Evolutionary conservation across 53 echinoderm and acorn worm genomes (phyloP).

Genomic region (Stichopus horrens): DNA sequence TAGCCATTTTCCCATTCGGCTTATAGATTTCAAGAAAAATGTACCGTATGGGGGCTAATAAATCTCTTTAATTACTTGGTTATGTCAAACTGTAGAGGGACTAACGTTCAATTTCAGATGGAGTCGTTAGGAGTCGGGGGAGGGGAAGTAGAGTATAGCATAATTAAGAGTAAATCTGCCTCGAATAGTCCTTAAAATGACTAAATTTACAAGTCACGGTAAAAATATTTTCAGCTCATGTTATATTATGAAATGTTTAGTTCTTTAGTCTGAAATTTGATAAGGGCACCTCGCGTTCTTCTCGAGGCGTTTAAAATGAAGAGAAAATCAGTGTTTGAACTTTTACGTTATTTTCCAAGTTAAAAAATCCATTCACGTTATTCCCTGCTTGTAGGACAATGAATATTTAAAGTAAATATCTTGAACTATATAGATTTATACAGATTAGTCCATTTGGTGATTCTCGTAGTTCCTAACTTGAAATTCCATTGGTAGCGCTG

Average conservation of each 20-base stretch:
- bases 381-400: too few species aligned
- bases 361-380: too few species aligned
- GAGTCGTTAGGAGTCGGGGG: not conserved
- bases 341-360: too few species aligned
- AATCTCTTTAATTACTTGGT: slow-evolving; percentile 32
- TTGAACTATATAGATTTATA: too few species aligned
- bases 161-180: not conserved
- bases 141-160: not conserved
- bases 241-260: not conserved
- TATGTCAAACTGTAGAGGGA: not conserved
- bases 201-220: not conserved
- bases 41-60: slow-evolving; percentile 38
- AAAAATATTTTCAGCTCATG: not conserved
- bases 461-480: too few species aligned
- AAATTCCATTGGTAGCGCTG: too few species aligned
- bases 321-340: too few species aligned
- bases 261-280: too few species aligned
- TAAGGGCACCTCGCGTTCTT: too few species aligned
- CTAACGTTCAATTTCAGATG: slow-evolving; percentile 17
- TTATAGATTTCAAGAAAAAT: slow-evolving; percentile 13
- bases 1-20: not conserved
- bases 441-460: too few species aligned
- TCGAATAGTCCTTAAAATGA: not conserved
- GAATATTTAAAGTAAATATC: too few species aligned
- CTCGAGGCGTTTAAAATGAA: too few species aligned